These are phyloP conservation scores for Hymenochirus boettgeri DNA, from an alignment of 2,113 vertebrate genomes.

Conservation along the genomic window DNA sequence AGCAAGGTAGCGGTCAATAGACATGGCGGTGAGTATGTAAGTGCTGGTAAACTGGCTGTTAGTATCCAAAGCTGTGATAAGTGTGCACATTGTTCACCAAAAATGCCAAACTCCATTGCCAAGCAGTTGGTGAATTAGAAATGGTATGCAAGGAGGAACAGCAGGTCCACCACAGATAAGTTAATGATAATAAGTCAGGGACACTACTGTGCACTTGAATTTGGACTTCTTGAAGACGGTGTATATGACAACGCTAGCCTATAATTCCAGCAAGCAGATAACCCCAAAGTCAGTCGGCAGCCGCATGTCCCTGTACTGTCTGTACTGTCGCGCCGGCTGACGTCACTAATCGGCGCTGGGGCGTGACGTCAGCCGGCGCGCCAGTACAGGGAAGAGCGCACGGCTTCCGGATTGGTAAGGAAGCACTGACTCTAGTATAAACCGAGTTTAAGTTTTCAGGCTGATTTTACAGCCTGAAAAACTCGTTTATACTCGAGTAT, in stretches of 20 bases:
- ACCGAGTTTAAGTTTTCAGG: too few species aligned
- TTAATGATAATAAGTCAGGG: slow-evolving; percentile 54
- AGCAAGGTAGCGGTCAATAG: slow-evolving; percentile 50
- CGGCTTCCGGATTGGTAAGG: too few species aligned
- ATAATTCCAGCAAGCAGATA: slow-evolving; percentile 57
- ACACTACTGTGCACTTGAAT: slow-evolving; percentile 51
- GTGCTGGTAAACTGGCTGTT: slow-evolving; percentile 59
- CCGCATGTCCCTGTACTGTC: too few species aligned
- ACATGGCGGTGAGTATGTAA: slow-evolving; percentile 53
- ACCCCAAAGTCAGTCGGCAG: slow-evolving; percentile 59
- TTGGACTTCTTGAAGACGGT: slow-evolving; percentile 62
- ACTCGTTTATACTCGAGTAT: too few species aligned
- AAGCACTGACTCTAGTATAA: too few species aligned
- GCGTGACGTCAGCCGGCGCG: too few species aligned
- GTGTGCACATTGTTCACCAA: slow-evolving; percentile 47
- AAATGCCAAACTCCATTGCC: slow-evolving; percentile 52
- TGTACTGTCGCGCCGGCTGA: too few species aligned
- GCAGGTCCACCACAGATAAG: slow-evolving; percentile 53
- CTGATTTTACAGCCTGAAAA: too few species aligned
- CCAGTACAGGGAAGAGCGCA: too few species aligned
- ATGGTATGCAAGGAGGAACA: slow-evolving; percentile 56
- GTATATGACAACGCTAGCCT: slow-evolving; percentile 55
- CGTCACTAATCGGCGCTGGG: too few species aligned
- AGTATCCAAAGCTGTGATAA: slow-evolving; percentile 52
- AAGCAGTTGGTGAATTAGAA: slow-evolving; percentile 56